Percentiles rank a stretch among this genome's conserved stretches.
Evolutionary conservation across 2,888 invertebrate species (phyloP).

Genomic region (Punctoribates punctum): DNA sequence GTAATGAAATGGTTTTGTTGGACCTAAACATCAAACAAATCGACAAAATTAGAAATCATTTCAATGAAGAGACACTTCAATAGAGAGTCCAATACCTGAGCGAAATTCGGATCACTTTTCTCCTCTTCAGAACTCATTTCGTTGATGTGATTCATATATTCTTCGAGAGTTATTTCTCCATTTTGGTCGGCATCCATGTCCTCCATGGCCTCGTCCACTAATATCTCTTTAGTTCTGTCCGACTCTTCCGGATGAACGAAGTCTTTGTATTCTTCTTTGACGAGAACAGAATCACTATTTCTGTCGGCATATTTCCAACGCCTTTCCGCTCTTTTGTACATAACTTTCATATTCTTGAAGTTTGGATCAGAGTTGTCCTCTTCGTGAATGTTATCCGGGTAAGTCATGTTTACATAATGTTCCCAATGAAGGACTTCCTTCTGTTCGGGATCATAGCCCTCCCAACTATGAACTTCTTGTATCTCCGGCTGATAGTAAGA

Average conservation of each 20-base stretch:
- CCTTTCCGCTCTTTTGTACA: constrained; percentile 47
- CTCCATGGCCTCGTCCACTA: constrained; percentile 57
- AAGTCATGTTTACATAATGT: constrained; percentile 48
- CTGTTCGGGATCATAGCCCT: constrained; percentile 48
- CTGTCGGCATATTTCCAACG: constrained; percentile 49
- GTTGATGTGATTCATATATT: constrained; percentile 56
- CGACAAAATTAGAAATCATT: too few relatives aligned
- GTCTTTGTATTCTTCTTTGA: constrained; percentile 49
- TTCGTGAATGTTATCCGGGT: constrained; percentile 47
- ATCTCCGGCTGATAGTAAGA: constrained; percentile 48
- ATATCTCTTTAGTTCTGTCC: constrained; percentile 47
- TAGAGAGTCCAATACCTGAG: constrained; percentile 18
- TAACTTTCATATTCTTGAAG: constrained; percentile 44
- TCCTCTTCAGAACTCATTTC: constrained; percentile 44
- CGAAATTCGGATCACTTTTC: constrained; percentile 38
- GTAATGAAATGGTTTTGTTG: constrained; percentile 58
- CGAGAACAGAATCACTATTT: constrained; percentile 48
- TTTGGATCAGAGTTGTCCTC: constrained; percentile 39
- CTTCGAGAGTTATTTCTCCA: constrained; percentile 57
- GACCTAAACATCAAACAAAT: constrained; percentile 52
- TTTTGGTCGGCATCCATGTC: constrained; percentile 60
- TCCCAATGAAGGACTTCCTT: constrained; percentile 49
- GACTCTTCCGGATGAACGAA: constrained; percentile 50
- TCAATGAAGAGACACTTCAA: not conserved
- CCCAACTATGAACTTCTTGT: constrained; percentile 48